These are phyloP conservation scores for Schizothorax lantsangensis DNA, from an alignment of 2,797 vertebrate genomes.

Conservation along the genomic window DNA sequence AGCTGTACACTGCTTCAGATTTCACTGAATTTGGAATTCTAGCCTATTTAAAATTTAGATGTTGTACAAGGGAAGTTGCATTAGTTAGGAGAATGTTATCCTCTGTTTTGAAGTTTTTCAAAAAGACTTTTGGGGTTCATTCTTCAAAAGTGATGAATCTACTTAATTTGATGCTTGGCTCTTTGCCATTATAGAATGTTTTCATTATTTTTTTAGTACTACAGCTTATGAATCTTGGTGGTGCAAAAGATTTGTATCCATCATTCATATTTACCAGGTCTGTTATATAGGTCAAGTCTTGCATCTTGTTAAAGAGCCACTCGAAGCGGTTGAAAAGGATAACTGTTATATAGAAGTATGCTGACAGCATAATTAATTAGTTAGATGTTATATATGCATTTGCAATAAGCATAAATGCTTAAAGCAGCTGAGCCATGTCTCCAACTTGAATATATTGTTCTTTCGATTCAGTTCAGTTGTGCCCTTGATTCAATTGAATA, in stretches of 20 bases:
- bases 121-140: neutral
- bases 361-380: neutral
- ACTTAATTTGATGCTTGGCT: neutral
- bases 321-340: neutral
- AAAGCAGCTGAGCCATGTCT: neutral
- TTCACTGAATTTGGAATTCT: neutral
- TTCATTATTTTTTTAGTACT: neutral
- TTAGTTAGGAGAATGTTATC: neutral
- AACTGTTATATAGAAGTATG: neutral
- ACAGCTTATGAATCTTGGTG: neutral
- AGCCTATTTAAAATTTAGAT: neutral
- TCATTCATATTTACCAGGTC: constrained; percentile 2
- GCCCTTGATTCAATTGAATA: neutral
- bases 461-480: neutral
- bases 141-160: neutral
- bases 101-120: neutral
- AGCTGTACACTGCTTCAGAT: neutral
- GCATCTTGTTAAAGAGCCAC: neutral
- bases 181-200: neutral
- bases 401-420: neutral
- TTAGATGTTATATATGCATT: neutral
- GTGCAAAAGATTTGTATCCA: neutral
- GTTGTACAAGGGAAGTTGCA: neutral
- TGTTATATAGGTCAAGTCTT: neutral
- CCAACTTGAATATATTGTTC: neutral